Evolutionary conservation across 2,113 vertebrate species (phyloP).

Genomic region (Enhydra lutris): DNA sequence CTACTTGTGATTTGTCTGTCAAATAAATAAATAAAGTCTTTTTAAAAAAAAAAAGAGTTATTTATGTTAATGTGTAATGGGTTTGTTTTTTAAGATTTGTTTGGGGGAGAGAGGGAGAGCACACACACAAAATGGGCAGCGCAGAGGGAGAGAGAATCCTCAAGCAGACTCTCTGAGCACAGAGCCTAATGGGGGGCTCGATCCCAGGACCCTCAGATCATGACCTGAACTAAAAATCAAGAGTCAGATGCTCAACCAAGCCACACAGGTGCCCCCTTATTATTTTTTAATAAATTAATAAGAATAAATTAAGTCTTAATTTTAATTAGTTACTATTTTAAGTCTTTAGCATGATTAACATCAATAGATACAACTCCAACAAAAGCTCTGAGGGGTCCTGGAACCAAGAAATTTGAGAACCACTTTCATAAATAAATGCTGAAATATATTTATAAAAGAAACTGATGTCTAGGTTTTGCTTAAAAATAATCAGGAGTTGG

Average conservation of each 20-base stretch:
- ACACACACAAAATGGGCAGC: background rate
- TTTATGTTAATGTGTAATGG: background rate
- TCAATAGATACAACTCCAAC: background rate
- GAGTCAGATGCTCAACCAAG: background rate
- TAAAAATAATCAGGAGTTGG: background rate
- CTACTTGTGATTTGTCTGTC: too few species aligned
- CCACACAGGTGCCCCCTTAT: background rate
- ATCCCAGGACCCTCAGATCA: background rate
- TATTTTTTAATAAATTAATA: background rate
- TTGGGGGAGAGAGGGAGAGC: background rate
- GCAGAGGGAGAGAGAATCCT: background rate
- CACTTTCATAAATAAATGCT: background rate
- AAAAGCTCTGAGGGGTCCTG: background rate
- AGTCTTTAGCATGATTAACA: constrained; percentile 6
- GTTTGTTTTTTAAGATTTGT: background rate
- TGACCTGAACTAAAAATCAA: background rate
- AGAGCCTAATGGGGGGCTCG: background rate
- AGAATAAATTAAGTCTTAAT: background rate
- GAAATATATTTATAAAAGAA: background rate
- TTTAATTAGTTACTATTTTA: background rate
- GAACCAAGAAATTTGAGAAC: background rate
- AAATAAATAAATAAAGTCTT: too few species aligned
- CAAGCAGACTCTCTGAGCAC: background rate
- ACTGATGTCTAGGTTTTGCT: background rate
- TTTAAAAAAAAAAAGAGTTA: background rate